Evolutionary conservation across 2,113 vertebrate species (phyloP).

Genomic region (Etia nguti): DNA sequence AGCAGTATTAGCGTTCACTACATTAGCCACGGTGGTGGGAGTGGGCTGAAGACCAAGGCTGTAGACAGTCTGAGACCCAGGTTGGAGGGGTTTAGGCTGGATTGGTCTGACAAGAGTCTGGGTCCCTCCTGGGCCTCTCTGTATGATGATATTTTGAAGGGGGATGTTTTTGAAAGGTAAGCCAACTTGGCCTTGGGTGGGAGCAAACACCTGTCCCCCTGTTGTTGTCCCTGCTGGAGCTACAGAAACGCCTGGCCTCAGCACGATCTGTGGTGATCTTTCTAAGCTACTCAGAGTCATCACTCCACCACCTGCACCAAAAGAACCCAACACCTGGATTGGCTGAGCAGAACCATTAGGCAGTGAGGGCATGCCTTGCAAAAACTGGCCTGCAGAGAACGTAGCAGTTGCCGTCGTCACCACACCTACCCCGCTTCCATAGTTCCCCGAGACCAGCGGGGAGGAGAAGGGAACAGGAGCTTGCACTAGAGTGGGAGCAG

Average conservation of each 20-base stretch:
- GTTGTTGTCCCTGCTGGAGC: slow-evolving; percentile 34
- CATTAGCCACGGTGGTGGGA: slow-evolving; percentile 66
- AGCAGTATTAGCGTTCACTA: slow-evolving; percentile 69
- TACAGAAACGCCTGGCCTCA: slow-evolving; percentile 78
- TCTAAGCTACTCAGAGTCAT: slow-evolving; percentile 96
- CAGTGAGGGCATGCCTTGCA: slow-evolving; percentile 87
- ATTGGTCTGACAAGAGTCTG: slow-evolving; percentile 82
- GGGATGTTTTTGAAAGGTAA: slow-evolving; percentile 94
- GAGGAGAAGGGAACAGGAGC: slow-evolving; percentile 63
- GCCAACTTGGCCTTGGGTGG: slow-evolving; percentile 83
- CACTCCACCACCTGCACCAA: slow-evolving; percentile 84
- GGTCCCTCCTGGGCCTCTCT: slow-evolving; percentile 84
- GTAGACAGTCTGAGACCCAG: slow-evolving; percentile 86
- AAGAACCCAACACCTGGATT: slow-evolving; percentile 91
- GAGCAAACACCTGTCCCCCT: slow-evolving; percentile 79
- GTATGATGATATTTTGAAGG: slow-evolving; percentile 97
- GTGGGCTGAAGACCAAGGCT: slow-evolving; percentile 75
- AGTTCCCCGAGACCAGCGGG: slow-evolving; percentile 72
- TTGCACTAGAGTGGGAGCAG: slow-evolving; percentile 66
- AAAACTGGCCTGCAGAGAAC: slow-evolving; percentile 85
- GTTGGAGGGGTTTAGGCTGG: slow-evolving; percentile 91
- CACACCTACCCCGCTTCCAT: slow-evolving; percentile 65
- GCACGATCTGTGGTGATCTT: slow-evolving; percentile 87
- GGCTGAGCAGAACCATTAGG: slow-evolving; percentile 91
- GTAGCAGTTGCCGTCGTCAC: slow-evolving; percentile 81